These are phyloP conservation scores for Acronicta aceris DNA, from an alignment of 2,888 invertebrate genomes.

Conservation along the genomic window DNA sequence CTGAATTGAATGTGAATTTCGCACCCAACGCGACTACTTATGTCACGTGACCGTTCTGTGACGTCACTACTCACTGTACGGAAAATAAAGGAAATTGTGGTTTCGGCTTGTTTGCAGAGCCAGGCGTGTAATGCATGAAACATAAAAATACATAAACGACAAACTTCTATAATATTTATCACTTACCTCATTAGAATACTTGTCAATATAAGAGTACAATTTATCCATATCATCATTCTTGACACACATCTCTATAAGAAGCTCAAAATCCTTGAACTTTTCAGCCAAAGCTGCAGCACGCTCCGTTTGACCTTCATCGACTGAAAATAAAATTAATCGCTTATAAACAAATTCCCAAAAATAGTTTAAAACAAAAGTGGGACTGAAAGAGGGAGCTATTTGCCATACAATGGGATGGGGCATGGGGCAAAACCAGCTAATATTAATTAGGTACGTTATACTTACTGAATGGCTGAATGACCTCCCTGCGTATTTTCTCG, in stretches of 20 bases:
- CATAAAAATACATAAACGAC: background rate
- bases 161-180: background rate
- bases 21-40: too few species aligned
- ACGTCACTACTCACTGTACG: too few species aligned
- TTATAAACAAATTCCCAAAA: too few species aligned
- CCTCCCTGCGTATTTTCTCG: conserved; percentile 90
- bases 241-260: conserved; percentile 95
- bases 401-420: too few species aligned
- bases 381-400: too few species aligned
- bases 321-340: conserved; percentile 75
- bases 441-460: conserved; percentile 18
- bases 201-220: conserved; percentile 76
- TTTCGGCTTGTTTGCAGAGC: too few species aligned
- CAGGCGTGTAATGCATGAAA: too few species aligned
- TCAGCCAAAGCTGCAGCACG: conserved; percentile 95
- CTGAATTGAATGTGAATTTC: too few species aligned
- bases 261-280: conserved; percentile 96
- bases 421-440: too few species aligned
- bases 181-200: conserved; percentile 76
- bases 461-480: conserved; percentile 92
- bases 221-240: conserved; percentile 90
- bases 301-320: conserved; percentile 93
- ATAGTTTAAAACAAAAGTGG: too few species aligned
- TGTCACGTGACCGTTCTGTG: too few species aligned
- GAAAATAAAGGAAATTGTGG: too few species aligned